Evolutionary conservation across 1,140 invertebrate genomes (phyloP).

Genomic region (Forficula auricularia): DNA sequence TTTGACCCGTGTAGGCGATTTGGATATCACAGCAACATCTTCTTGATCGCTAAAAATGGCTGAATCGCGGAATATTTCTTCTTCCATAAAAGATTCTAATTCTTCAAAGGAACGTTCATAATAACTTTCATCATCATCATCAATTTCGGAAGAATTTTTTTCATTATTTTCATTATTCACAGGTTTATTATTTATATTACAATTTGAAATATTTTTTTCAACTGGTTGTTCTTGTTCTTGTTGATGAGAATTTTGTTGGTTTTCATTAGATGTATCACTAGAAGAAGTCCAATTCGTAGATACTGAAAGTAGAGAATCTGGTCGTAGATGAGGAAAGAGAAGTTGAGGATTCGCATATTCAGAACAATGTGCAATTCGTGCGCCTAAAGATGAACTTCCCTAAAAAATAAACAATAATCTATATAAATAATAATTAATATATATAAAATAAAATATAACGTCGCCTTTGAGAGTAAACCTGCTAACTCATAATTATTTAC

Average conservation of each 20-base stretch:
- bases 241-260: no score
- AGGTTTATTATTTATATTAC: no score
- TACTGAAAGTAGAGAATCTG: slow-evolving; percentile 36
- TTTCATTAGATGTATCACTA: slow-evolving; percentile 30
- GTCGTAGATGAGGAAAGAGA: slow-evolving; percentile 31
- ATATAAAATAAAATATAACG: no score
- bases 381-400: slow-evolving; percentile 63
- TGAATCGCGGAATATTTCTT: slow-evolving; percentile 59
- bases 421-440: no score
- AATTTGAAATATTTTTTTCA: no score
- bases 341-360: slow-evolving; percentile 66
- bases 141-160: slow-evolving; percentile 21
- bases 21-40: slow-evolving; percentile 21
- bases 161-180: no score
- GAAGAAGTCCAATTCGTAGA: slow-evolving; percentile 31
- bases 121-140: slow-evolving; percentile 39
- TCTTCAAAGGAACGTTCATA: slow-evolving; percentile 60
- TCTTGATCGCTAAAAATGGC: slow-evolving; percentile 66
- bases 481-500: no score
- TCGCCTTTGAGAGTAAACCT: no score
- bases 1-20: slow-evolving; percentile 8
- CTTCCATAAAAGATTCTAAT: slow-evolving; percentile 37
- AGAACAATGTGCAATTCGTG: slow-evolving; percentile 53
- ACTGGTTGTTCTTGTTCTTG: no score
- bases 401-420: slow-evolving; percentile 23